A percentile compares a stretch with the other conserved stretches of the same genome.
These are phyloP conservation scores for Rhopalosiphum padi DNA, from an alignment of 1,140 invertebrate genomes.

Conservation along the genomic window DNA sequence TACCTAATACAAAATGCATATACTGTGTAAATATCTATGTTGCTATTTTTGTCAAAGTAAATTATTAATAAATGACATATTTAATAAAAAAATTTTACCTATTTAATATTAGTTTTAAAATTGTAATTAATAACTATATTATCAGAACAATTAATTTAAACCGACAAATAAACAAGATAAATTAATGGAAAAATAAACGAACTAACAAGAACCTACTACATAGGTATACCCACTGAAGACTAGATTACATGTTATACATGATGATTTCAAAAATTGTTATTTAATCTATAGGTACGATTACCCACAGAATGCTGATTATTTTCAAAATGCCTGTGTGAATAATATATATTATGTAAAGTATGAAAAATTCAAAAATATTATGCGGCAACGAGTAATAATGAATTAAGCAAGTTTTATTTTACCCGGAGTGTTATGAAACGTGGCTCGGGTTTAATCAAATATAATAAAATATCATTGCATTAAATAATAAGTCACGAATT, in stretches of 20 bases:
- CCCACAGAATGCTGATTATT: not conserved
- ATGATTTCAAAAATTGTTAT: not conserved
- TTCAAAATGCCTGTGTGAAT: not conserved
- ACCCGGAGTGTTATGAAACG: too few species aligned
- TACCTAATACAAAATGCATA: not conserved
- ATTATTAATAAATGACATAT: not conserved
- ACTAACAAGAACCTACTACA: not conserved
- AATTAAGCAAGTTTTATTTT: too few species aligned
- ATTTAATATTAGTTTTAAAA: not conserved
- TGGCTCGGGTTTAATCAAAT: not conserved
- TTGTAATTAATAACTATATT: not conserved
- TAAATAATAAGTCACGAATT: not conserved
- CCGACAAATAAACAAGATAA: too few species aligned
- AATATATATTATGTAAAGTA: not conserved
- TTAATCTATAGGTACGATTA: not conserved
- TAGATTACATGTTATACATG: not conserved
- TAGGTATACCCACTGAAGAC: not conserved
- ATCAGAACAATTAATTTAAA: not conserved
- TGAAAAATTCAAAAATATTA: not conserved
- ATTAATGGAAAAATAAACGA: not conserved
- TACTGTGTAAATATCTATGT: not conserved
- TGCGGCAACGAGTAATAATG: too few species aligned
- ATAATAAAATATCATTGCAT: not conserved
- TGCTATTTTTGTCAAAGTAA: not conserved
- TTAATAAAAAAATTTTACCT: not conserved